Percentiles rank a stretch among this genome's conserved stretches.
phyloP scores from a whole-genome alignment of 2,113 vertebrate species.

The Callopanchax toddi region DNA sequence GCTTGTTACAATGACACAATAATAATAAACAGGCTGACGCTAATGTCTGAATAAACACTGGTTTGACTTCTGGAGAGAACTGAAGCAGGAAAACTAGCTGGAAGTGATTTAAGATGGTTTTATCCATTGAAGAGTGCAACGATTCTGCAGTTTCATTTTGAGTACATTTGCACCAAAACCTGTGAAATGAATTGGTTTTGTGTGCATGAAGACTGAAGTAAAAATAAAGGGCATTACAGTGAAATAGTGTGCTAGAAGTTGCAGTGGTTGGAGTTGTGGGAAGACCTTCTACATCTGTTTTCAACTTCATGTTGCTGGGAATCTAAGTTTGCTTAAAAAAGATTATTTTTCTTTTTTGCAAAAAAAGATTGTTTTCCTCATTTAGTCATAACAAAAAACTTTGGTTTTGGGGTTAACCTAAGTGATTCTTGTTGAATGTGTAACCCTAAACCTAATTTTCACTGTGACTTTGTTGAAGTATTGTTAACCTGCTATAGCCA shows the following conservation, averaged over 20 bases:
- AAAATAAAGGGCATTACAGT: conserved; percentile 4
- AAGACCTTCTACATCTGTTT: conserved; percentile 53
- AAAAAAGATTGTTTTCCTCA: conserved; percentile 5
- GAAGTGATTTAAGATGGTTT: too few relatives aligned
- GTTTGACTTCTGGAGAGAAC: conserved; percentile 25
- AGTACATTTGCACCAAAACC: background rate
- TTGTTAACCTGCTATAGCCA: background rate
- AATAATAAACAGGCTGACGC: too few relatives aligned
- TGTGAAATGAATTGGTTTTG: conserved; percentile 3
- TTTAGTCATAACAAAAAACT: conserved; percentile 35
- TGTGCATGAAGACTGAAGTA: background rate
- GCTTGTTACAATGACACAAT: too few relatives aligned
- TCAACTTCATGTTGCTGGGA: conserved; percentile 39
- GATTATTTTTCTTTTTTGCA: conserved; percentile 17
- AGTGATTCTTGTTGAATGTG: conserved; percentile 21
- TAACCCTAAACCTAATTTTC: conserved; percentile 10
- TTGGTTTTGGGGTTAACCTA: conserved; percentile 27
- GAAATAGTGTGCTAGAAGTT: conserved; percentile 22
- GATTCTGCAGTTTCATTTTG: too few relatives aligned
- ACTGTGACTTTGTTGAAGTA: background rate
- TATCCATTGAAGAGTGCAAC: too few relatives aligned
- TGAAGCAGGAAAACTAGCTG: too few relatives aligned
- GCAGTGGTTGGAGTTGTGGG: conserved; percentile 23
- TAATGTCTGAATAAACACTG: conserved; percentile 3
- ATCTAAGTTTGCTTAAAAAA: conserved; percentile 36